Percentiles rank a stretch among this genome's conserved stretches.
Evolutionary conservation across 2,888 invertebrate species (phyloP).

Genomic region (Drosophila nr. fundita): DNA sequence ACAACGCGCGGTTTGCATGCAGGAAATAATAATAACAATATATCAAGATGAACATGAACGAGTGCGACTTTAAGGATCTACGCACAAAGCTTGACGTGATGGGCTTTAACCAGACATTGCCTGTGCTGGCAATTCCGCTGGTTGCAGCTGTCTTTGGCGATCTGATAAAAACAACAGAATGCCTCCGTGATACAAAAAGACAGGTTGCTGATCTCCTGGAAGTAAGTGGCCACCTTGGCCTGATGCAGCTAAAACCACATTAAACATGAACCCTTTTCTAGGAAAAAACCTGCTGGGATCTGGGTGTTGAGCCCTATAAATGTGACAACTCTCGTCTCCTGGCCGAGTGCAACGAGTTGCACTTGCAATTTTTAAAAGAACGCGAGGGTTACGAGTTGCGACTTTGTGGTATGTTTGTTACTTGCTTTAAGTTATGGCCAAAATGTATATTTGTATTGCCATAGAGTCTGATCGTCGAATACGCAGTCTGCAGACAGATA

Average conservation of each 20-base stretch:
- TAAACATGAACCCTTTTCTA: constrained; percentile 78
- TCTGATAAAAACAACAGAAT: constrained; percentile 94
- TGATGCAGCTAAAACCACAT: background rate
- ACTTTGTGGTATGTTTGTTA: constrained; percentile 85
- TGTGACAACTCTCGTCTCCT: constrained; percentile 92
- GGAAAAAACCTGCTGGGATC: constrained; percentile 89
- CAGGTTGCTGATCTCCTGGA: constrained; percentile 89
- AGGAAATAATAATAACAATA: constrained; percentile 10
- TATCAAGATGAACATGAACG: constrained; percentile 59
- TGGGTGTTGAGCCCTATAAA: constrained; percentile 91
- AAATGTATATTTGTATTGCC: constrained; percentile 19
- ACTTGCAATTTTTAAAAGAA: constrained; percentile 88
- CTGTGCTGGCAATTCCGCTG: constrained; percentile 91
- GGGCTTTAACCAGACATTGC: constrained; percentile 92
- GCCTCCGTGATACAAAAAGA: constrained; percentile 92
- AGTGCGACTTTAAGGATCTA: constrained; percentile 81
- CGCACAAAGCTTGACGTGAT: constrained; percentile 91
- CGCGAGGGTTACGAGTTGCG: constrained; percentile 88
- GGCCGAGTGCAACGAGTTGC: constrained; percentile 90
- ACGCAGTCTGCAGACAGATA: constrained; percentile 86
- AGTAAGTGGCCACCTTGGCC: constrained; percentile 82
- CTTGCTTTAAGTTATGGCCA: no score
- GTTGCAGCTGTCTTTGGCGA: constrained; percentile 93
- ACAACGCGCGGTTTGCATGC: constrained; percentile 41
- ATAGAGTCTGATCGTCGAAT: constrained; percentile 86